Conservation (phyloP, 1,140 invertebrate species). For the Zaprionus camerounensis region DNA sequence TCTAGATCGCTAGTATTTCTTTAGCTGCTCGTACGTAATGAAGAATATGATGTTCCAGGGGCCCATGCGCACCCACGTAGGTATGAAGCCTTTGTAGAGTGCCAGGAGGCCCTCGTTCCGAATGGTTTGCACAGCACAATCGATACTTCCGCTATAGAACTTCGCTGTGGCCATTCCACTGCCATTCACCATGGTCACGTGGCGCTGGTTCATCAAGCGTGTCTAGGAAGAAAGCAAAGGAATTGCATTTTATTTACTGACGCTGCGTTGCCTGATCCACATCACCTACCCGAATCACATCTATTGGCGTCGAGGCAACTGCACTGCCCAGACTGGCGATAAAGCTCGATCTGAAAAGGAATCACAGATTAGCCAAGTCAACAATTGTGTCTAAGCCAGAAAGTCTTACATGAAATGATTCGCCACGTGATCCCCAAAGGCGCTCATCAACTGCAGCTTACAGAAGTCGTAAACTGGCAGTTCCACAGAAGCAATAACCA, state of each 20-base stretch:
- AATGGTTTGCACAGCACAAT: slow-evolving; percentile 91
- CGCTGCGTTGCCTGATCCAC: not conserved
- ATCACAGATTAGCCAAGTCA: not conserved
- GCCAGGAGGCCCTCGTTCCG: slow-evolving; percentile 90
- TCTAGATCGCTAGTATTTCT: slow-evolving; percentile 86
- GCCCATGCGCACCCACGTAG: slow-evolving; percentile 97
- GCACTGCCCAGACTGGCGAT: slow-evolving; percentile 96
- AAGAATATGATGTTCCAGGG: slow-evolving; percentile 99
- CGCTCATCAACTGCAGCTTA: slow-evolving; percentile 90
- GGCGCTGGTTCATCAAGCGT: slow-evolving; percentile 95
- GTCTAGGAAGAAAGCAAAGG: slow-evolving; percentile 87
- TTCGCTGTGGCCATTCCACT: slow-evolving; percentile 84
- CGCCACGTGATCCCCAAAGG: slow-evolving; percentile 91
- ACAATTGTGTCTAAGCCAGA: not conserved
- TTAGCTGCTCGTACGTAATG: slow-evolving; percentile 96
- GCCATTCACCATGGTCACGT: slow-evolving; percentile 86
- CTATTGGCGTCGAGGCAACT: slow-evolving; percentile 96
- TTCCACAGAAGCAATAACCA: slow-evolving; percentile 96
- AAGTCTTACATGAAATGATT: slow-evolving; percentile 94
- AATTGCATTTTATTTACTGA: not conserved
- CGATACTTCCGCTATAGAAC: slow-evolving; percentile 93
- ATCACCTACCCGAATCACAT: slow-evolving; percentile 94
- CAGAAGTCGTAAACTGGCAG: slow-evolving; percentile 96
- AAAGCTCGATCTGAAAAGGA: slow-evolving; percentile 91
- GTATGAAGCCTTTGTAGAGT: slow-evolving; percentile 97